A percentile compares a stretch with the other conserved stretches of the same genome.
Conservation (phyloP, 2,888 invertebrate genomes). For the Phengaris alcon region DNA sequence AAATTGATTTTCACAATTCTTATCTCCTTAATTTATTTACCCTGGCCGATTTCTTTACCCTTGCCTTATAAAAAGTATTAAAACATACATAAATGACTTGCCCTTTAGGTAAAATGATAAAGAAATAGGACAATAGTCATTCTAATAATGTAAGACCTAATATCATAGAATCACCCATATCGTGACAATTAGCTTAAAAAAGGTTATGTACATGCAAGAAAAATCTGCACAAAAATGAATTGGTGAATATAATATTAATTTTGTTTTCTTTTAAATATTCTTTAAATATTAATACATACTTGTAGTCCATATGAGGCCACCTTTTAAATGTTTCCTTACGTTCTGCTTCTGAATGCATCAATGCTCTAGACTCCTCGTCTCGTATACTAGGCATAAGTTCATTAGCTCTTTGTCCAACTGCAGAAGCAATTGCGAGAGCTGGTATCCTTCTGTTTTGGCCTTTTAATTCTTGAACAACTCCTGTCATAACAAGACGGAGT, state of each 20-base stretch:
- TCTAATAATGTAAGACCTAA: too few species aligned
- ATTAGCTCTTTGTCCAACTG: conserved; percentile 91
- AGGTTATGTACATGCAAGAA: too few species aligned
- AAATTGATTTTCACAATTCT: too few species aligned
- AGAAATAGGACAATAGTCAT: too few species aligned
- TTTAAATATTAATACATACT: conserved; percentile 76
- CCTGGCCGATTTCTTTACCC: too few species aligned
- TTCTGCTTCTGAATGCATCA: conserved; percentile 96
- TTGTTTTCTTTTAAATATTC: background rate
- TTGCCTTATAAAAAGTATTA: too few species aligned
- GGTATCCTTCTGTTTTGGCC: conserved; percentile 90
- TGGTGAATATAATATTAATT: background rate
- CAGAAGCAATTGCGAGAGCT: conserved; percentile 92
- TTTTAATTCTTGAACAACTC: conserved; percentile 89
- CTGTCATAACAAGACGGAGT: conserved; percentile 87
- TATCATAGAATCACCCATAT: too few species aligned
- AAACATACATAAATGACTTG: too few species aligned
- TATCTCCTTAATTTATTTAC: too few species aligned
- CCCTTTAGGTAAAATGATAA: too few species aligned
- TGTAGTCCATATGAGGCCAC: conserved; percentile 98
- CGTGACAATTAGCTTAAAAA: too few species aligned
- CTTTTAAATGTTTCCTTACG: conserved; percentile 93
- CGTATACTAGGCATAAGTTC: conserved; percentile 83
- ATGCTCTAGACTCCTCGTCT: conserved; percentile 68
- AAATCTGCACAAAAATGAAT: too few species aligned